phyloP scores from a whole-genome alignment of 2,113 vertebrate genomes.

The Numenius arquata region DNA sequence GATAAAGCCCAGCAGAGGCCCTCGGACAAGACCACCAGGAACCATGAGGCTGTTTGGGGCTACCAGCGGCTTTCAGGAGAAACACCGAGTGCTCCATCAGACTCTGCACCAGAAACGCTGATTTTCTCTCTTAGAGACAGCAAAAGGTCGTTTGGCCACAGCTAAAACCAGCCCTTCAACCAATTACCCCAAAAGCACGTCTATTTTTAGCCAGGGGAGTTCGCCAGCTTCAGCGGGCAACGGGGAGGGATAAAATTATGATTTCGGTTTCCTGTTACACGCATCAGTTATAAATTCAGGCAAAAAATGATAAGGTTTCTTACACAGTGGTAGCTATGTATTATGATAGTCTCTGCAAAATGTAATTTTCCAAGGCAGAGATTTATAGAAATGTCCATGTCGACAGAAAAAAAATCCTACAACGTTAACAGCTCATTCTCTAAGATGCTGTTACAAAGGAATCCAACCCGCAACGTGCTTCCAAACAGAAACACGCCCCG shows the following conservation, averaged over 20 bases:
- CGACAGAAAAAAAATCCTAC: background rate
- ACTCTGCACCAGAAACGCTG: background rate
- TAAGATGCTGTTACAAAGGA: fast-evolving
- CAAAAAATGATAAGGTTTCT: background rate
- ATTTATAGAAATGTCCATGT: background rate
- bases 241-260: background rate
- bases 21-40: background rate
- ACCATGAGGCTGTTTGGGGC: background rate
- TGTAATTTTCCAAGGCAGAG: background rate
- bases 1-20: background rate
- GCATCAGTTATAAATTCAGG: background rate
- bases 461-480: background rate
- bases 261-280: background rate
- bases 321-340: background rate
- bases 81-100: background rate
- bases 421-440: background rate
- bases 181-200: background rate
- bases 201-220: background rate
- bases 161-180: background rate
- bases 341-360: background rate
- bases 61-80: background rate
- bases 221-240: background rate
- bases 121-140: background rate
- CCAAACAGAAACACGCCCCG: background rate
- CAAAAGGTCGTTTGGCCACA: background rate